Conservation (phyloP, 2,113 vertebrate genomes). For the Odobenus rosmarus region DNA sequence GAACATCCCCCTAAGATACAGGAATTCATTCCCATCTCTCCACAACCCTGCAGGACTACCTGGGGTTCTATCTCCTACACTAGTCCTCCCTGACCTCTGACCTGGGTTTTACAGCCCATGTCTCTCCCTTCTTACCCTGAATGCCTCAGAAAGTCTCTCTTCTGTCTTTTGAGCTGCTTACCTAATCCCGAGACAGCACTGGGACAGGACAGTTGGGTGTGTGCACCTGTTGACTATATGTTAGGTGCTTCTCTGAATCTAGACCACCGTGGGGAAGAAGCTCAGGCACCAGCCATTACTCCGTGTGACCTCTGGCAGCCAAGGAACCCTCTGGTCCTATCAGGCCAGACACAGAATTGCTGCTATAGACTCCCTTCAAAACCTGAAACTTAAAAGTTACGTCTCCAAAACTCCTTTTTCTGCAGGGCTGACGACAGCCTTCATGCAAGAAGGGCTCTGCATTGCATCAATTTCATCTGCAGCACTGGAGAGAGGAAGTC, state of each 20-base stretch:
- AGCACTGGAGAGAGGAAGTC: neutral
- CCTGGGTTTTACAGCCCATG: neutral
- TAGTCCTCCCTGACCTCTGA: neutral
- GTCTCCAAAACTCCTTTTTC: neutral
- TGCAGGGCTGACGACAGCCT: neutral
- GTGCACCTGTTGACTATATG: neutral
- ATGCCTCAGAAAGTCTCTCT: neutral
- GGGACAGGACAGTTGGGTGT: neutral
- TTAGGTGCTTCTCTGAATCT: neutral
- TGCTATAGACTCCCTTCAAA: neutral
- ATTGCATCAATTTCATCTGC: neutral
- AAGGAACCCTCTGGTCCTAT: neutral
- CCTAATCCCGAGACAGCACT: neutral
- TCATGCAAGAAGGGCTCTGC: neutral
- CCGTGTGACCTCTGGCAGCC: neutral
- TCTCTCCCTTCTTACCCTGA: neutral
- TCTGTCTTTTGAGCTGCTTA: neutral
- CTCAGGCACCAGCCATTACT: accelerated
- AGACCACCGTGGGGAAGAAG: neutral
- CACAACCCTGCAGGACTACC: neutral
- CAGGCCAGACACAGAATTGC: neutral
- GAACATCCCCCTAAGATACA: neutral
- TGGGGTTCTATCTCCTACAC: neutral
- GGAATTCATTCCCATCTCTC: neutral
- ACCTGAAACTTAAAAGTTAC: too few relatives aligned